Evolutionary conservation across 2,113 vertebrate genomes (phyloP).

Genomic region (Cyprinus carpio): DNA sequence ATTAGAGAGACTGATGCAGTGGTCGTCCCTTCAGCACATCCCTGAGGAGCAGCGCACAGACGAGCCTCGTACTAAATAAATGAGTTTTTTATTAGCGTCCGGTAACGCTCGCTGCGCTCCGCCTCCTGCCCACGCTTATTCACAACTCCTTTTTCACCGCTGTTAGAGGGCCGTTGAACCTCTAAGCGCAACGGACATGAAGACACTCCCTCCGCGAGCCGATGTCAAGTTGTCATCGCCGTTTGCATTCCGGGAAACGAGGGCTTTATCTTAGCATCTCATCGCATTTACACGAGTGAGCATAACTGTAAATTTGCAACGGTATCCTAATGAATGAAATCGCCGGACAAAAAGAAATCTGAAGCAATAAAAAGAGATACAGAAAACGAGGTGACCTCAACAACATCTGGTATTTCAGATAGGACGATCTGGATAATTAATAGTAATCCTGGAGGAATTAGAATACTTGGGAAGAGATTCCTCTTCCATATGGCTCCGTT

Average conservation of each 20-base stretch:
- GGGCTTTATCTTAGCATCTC: not conserved
- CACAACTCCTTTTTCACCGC: slow-evolving; percentile 25
- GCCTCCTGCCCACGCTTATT: slow-evolving; percentile 34
- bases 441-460: slow-evolving; percentile 4
- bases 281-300: not conserved
- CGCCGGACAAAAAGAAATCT: not conserved
- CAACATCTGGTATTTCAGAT: not conserved
- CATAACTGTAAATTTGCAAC: not conserved
- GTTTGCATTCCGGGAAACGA: not conserved
- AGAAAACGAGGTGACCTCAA: not conserved
- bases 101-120: slow-evolving; percentile 54
- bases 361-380: not conserved
- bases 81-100: slow-evolving; percentile 74
- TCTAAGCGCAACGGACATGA: not conserved
- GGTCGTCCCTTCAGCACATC: slow-evolving; percentile 68
- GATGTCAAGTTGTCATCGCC: slow-evolving; percentile 13
- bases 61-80: slow-evolving; percentile 62
- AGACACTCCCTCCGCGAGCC: not conserved
- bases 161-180: not conserved
- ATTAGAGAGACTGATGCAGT: slow-evolving; percentile 75
- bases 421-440: slow-evolving; percentile 17
- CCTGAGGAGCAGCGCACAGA: slow-evolving; percentile 61
- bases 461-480: slow-evolving; percentile 2
- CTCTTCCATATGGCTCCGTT: slow-evolving; percentile 25
- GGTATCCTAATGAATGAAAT: not conserved